phyloP scores from a whole-genome alignment of 1,140 invertebrate species.

The roundworm (Caenorhabditis elegans) region DNA sequence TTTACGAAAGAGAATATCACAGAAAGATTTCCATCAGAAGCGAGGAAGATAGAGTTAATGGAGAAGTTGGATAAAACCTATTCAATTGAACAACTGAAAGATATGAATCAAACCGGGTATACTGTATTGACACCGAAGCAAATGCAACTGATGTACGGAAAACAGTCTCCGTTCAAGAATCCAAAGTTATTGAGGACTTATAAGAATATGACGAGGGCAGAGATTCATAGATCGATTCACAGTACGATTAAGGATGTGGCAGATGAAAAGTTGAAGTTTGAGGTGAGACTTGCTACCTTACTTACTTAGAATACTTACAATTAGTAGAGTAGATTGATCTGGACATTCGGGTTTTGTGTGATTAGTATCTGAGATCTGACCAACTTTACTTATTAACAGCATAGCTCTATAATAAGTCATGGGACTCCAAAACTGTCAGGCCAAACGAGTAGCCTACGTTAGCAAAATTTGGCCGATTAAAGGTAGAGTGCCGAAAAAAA shows the following conservation, averaged over 20 bases:
- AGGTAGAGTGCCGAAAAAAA: too few relatives aligned
- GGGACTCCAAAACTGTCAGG: too few relatives aligned
- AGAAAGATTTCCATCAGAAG: background rate
- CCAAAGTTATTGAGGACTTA: background rate
- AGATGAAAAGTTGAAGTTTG: background rate
- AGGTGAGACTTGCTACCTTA: background rate
- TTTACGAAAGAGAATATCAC: conserved; percentile 17
- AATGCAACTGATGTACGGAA: conserved; percentile 51
- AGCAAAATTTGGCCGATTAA: too few relatives aligned
- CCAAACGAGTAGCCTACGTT: too few relatives aligned
- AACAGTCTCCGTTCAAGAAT: conserved; percentile 52
- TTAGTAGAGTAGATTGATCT: too few relatives aligned
- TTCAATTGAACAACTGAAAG: conserved; percentile 36
- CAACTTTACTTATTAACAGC: too few relatives aligned
- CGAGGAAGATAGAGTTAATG: background rate
- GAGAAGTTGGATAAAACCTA: conserved; percentile 8
- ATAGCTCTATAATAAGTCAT: too few relatives aligned
- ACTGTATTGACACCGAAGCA: conserved; percentile 48
- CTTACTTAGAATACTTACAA: conserved; percentile 29
- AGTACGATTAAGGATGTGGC: background rate
- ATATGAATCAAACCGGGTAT: conserved; percentile 53
- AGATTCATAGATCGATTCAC: background rate
- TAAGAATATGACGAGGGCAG: conserved; percentile 2
- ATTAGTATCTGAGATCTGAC: too few relatives aligned
- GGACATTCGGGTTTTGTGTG: too few relatives aligned